phyloP scores from a whole-genome alignment of 2,888 invertebrate species.

The Hypolimnas misippus region DNA sequence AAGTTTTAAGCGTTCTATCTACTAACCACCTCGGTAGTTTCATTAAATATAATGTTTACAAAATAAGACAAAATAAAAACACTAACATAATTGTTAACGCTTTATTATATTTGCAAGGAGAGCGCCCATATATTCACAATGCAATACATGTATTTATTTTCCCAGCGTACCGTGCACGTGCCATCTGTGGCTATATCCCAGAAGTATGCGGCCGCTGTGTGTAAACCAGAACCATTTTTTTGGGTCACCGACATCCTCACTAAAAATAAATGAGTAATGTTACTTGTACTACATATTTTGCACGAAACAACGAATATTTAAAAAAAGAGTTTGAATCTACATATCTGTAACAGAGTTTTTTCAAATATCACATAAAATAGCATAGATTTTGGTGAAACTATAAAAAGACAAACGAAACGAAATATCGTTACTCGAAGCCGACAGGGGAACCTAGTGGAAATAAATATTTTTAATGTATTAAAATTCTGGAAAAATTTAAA shows the following conservation, averaged over 20 bases:
- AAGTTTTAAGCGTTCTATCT: too few species aligned
- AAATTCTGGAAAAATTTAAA: too few species aligned
- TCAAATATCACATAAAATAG: too few species aligned
- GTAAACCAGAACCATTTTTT: constrained; percentile 92
- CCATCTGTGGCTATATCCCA: constrained; percentile 93
- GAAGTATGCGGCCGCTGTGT: constrained; percentile 92
- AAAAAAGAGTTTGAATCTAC: not conserved
- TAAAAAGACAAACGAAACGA: too few species aligned
- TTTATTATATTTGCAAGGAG: constrained; percentile 73
- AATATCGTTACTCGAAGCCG: too few species aligned
- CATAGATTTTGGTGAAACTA: too few species aligned
- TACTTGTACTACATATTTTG: not conserved
- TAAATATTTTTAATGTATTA: too few species aligned
- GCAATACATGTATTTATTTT: constrained; percentile 94
- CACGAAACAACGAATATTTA: not conserved
- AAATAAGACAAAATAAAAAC: not conserved
- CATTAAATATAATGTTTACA: too few species aligned
- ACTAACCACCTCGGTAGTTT: too few species aligned
- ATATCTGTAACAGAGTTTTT: too few species aligned
- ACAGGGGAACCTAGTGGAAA: too few species aligned
- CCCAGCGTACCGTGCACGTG: constrained; percentile 93
- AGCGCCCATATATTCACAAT: constrained; percentile 92
- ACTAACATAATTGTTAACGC: not conserved
- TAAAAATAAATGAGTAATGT: constrained; percentile 52
- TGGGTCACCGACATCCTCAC: constrained; percentile 93